These are phyloP conservation scores for Drosophila pachea DNA, from an alignment of 1,140 invertebrate genomes.

Conservation along the genomic window DNA sequence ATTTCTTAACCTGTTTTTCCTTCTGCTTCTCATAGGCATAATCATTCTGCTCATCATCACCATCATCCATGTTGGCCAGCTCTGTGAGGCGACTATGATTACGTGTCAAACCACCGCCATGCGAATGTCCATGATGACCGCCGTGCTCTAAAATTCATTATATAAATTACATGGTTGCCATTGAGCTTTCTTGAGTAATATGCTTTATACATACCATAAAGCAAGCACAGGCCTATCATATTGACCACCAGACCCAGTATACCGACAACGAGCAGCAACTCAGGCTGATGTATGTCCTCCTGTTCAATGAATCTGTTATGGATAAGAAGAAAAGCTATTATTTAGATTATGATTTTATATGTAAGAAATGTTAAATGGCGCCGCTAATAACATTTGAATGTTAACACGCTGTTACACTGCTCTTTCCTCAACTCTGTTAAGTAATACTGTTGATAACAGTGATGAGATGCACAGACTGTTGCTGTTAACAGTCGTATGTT, in stretches of 20 bases:
- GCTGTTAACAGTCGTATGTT: too few relatives aligned
- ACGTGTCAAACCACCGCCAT: constrained; percentile 84
- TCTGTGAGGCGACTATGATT: constrained; percentile 79
- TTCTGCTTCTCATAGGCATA: constrained; percentile 74
- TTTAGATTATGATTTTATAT: constrained; percentile 3
- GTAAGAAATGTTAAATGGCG: background rate
- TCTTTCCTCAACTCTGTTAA: background rate
- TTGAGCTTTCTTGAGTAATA: background rate
- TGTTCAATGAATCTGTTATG: constrained; percentile 85
- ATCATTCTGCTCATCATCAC: constrained; percentile 85
- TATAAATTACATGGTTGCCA: background rate
- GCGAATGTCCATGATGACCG: constrained; percentile 86
- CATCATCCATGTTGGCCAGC: constrained; percentile 85
- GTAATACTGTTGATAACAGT: background rate
- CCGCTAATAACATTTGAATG: background rate
- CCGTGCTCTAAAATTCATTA: constrained; percentile 84
- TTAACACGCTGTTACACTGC: background rate
- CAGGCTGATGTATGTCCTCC: constrained; percentile 89
- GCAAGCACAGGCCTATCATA: constrained; percentile 89
- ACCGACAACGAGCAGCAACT: constrained; percentile 88
- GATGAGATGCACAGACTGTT: too few relatives aligned
- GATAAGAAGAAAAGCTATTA: background rate
- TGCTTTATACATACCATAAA: constrained; percentile 84
- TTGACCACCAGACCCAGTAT: constrained; percentile 90
- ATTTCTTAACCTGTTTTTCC: constrained; percentile 70